A percentile compares a stretch with the other conserved stretches of the same genome.
Conservation (phyloP, 2,888 invertebrate genomes). For the Cosmorhoe ocellata region DNA sequence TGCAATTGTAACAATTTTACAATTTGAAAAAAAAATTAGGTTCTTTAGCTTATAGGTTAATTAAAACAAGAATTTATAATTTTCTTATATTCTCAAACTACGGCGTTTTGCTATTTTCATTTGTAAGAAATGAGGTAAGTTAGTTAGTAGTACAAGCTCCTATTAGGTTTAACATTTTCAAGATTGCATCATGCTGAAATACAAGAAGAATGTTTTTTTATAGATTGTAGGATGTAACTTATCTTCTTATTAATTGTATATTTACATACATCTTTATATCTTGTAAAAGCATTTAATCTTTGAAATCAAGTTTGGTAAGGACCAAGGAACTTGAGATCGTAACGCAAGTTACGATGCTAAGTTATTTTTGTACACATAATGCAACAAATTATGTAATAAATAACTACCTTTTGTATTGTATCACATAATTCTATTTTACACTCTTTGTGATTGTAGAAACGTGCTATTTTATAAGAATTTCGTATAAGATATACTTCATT, state of each 20-base stretch:
- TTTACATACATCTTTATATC: background rate
- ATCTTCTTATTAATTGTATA: background rate
- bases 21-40: too few relatives aligned
- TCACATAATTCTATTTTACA: constrained; percentile 28
- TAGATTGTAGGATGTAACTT: too few relatives aligned
- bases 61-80: too few relatives aligned
- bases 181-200: too few relatives aligned
- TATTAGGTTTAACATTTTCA: too few relatives aligned
- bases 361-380: constrained; percentile 36
- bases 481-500: constrained; percentile 20
- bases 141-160: too few relatives aligned
- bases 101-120: too few relatives aligned
- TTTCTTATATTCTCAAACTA: constrained; percentile 6
- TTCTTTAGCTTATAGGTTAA: too few relatives aligned
- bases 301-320: constrained; percentile 42
- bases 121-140: too few relatives aligned
- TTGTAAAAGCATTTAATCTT: constrained; percentile 28
- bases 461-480: constrained; percentile 27
- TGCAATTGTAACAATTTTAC: too few relatives aligned
- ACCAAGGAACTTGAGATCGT: constrained; percentile 46
- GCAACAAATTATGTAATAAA: constrained; percentile 31
- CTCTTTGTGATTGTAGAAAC: constrained; percentile 25
- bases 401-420: constrained; percentile 30
- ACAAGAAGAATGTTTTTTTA: too few relatives aligned
- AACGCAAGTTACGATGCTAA: constrained; percentile 46